Evolutionary conservation across 2,888 invertebrate species (phyloP), one percentile per base, ranked within the genome.

Genomic region (Orchesellides sinensis): DNA sequence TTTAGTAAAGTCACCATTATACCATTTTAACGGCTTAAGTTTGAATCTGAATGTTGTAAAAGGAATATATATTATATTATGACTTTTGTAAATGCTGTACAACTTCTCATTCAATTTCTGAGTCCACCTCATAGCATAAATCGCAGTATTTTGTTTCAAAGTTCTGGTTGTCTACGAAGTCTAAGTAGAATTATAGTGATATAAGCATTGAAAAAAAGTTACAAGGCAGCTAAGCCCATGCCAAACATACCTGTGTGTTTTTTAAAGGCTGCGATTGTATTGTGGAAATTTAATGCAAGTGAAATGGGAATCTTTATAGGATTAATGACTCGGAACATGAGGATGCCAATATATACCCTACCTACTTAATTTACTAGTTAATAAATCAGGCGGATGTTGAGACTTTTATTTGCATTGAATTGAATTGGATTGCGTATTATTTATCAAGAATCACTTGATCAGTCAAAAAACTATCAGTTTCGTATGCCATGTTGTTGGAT

Each of bases 271-370:
- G 32, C 40, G 10, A n/a, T 2, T 5, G 40, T 40, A 40, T 14
- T 40, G 10, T n/a, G n/a, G n/a, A n/a, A n/a, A n/a, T 8, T 8
- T 40, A 40, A 14, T 40, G 40, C 40, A 40, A 40, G n/a, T 6
- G 19, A 45, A 66, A 66, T 25, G 23, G 23, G 45, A 61, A 32
- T 59, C 47, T 21, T 61, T 61, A 47, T 6, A 47, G 61, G 61
- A 45, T 72, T 72, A 72, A 72, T 72, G 72, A 72, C 29, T 72
- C 72, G 72, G 59, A 72, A 72, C 72, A 72, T 61, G 61, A 47
- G 59, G 29, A 61, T 27, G 29, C 19, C 49, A 32, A 52, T 52
- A 29, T 1, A 35, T 10, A n/a, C n/a, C n/a, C n/a, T n/a, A n/a
- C n/a, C n/a, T n/a, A n/a, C n/a, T n/a, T n/a, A n/a, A n/a, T n/a